Conservation (phyloP, 2,888 invertebrate species). For the Drosophila koepferae region DNA sequence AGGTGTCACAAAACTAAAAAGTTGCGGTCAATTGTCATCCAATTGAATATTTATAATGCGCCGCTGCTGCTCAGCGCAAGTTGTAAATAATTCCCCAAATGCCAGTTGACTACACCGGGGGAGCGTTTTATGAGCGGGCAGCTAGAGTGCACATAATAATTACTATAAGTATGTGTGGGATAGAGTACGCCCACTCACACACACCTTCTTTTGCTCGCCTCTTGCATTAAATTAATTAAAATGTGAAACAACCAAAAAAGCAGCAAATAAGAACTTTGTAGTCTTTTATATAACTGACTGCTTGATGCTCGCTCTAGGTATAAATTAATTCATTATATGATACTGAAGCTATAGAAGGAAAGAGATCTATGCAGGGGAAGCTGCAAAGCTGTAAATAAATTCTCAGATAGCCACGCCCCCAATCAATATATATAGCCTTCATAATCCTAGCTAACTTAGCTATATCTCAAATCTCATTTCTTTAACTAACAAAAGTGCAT, state of each 20-base stretch:
- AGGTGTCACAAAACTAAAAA: conserved; percentile 20
- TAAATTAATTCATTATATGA: neutral
- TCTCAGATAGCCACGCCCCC: no score
- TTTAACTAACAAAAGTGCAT: no score
- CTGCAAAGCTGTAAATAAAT: no score
- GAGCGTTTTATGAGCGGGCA: conserved; percentile 18
- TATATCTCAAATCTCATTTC: no score
- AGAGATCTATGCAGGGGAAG: no score
- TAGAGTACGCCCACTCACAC: conserved; percentile 19
- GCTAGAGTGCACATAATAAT: conserved; percentile 22
- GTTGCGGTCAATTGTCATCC: conserved; percentile 31
- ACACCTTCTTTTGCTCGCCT: neutral
- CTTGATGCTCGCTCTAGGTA: neutral
- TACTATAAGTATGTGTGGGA: conserved; percentile 27
- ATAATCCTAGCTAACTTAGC: no score
- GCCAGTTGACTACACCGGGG: conserved; percentile 3
- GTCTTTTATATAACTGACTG: neutral
- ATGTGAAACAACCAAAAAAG: conserved; percentile 18
- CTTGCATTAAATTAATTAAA: conserved; percentile 68
- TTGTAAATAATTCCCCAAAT: conserved; percentile 14
- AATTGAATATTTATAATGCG: conserved; percentile 37
- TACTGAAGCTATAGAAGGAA: no score
- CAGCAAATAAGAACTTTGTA: neutral
- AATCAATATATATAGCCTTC: no score
- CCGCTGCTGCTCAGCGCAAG: conserved; percentile 25